phyloP scores from a whole-genome alignment of 2,888 invertebrate genomes.

The Cylloceria caligata region DNA sequence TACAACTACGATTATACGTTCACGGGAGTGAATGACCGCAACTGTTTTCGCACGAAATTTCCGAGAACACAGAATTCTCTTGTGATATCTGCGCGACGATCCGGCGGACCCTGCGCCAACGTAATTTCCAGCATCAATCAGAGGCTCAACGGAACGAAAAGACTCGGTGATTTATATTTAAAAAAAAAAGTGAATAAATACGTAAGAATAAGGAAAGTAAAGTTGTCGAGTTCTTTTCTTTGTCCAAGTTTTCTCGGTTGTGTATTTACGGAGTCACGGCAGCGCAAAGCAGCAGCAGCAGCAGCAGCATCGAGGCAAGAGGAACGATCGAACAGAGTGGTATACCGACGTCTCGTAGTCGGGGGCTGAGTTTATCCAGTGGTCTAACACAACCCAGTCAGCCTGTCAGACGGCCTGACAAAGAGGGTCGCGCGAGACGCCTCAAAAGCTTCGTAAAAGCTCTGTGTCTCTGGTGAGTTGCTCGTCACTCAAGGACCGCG shows the following conservation, averaged over 20 bases:
- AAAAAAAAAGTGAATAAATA: neutral
- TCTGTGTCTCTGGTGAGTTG: neutral
- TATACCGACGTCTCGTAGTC: conserved; percentile 36
- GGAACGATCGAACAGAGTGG: conserved; percentile 59
- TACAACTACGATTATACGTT: neutral
- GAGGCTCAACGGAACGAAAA: neutral
- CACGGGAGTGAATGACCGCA: conserved; percentile 2
- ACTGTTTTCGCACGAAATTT: neutral
- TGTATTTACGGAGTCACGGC: conserved; percentile 19
- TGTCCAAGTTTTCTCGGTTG: neutral
- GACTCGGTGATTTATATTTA: neutral
- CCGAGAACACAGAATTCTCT: neutral
- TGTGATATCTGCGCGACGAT: conserved; percentile 50
- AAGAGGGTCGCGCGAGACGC: conserved; percentile 38
- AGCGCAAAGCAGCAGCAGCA: neutral
- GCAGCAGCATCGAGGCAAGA: conserved; percentile 49
- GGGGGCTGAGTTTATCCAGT: conserved; percentile 55
- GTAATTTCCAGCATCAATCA: neutral
- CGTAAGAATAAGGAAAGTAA: neutral
- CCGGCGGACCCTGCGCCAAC: conserved; percentile 57
- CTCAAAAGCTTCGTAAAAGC: neutral
- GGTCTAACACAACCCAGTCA: conserved; percentile 57
- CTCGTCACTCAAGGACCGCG: neutral
- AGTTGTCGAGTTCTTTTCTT: neutral
- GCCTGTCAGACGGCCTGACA: conserved; percentile 38